These are phyloP conservation scores for Drosophila tanythrix DNA, from an alignment of 2,888 invertebrate genomes.

Conservation along the genomic window DNA sequence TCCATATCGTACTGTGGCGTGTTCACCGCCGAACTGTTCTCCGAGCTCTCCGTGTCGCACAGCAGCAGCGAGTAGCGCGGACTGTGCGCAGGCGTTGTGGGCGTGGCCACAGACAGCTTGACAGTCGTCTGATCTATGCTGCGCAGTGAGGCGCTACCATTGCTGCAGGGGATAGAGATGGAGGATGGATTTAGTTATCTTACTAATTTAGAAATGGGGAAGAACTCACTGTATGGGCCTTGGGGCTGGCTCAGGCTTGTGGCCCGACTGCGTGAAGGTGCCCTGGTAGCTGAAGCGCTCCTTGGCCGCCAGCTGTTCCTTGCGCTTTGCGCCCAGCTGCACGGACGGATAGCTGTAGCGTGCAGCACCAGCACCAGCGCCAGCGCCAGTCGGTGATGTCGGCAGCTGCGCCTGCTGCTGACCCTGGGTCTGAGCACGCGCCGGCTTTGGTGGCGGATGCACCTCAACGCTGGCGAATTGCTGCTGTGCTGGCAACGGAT, in stretches of 20 bases:
- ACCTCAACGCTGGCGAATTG: conserved; percentile 84
- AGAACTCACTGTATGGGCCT: conserved; percentile 41
- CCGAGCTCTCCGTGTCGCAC: conserved; percentile 84
- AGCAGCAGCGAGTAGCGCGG: conserved; percentile 85
- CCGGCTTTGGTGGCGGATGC: conserved; percentile 83
- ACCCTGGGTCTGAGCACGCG: conserved; percentile 67
- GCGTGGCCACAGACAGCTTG: conserved; percentile 82
- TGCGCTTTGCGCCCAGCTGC: conserved; percentile 83
- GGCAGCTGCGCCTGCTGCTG: conserved; percentile 42
- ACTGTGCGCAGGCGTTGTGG: conserved; percentile 84
- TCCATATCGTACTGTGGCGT: conserved; percentile 85
- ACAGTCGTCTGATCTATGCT: conserved; percentile 49
- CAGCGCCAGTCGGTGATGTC: conserved; percentile 23
- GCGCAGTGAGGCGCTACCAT: conserved; percentile 36
- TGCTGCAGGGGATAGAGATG: conserved; percentile 8
- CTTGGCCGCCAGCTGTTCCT: conserved; percentile 82
- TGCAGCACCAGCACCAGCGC: conserved; percentile 41
- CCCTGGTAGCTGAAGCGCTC: conserved; percentile 85
- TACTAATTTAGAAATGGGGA: background rate
- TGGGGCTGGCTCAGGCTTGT: conserved; percentile 37
- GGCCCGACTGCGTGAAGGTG: conserved; percentile 53
- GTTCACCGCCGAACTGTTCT: conserved; percentile 84
- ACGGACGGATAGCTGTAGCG: conserved; percentile 84
- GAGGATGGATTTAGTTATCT: background rate
- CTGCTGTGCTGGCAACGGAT: conserved; percentile 83